Evolutionary conservation across 2,113 vertebrate genomes (phyloP).

Genomic region (Albula glossodonta): DNA sequence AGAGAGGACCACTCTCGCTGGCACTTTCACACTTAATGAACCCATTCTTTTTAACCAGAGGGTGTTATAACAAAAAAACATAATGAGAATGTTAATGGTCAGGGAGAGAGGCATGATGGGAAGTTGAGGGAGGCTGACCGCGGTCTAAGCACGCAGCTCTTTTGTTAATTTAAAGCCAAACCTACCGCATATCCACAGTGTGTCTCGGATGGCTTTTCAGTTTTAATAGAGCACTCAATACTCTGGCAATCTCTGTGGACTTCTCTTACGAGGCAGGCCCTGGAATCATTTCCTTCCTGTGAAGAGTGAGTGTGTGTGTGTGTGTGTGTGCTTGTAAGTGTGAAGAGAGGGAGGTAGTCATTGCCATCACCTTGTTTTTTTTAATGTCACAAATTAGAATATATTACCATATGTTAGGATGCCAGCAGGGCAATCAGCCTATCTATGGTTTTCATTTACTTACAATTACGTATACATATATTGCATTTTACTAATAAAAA

Average conservation of each 20-base stretch:
- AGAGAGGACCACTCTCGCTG: background rate
- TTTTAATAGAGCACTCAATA: background rate
- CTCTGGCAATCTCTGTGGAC: background rate
- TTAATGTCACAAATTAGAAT: background rate
- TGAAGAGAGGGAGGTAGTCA: no score
- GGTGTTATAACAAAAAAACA: background rate
- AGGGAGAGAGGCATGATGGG: background rate
- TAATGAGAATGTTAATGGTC: background rate
- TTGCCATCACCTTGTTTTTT: background rate
- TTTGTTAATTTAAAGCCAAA: background rate
- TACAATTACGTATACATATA: no score
- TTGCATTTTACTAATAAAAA: no score
- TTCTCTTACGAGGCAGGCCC: background rate
- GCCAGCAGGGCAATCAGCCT: no score
- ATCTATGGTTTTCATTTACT: no score
- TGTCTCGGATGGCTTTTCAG: background rate
- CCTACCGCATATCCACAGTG: background rate
- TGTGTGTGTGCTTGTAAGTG: background rate
- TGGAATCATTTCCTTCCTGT: background rate
- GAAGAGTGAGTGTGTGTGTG: background rate
- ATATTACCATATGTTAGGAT: no score
- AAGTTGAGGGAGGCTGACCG: background rate
- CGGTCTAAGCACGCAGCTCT: background rate
- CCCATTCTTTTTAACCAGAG: background rate
- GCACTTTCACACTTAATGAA: conserved; percentile 1